These are phyloP conservation scores for Crocodylus rhombifer DNA, from an alignment of 2,797 vertebrate genomes.

Conservation along the genomic window DNA sequence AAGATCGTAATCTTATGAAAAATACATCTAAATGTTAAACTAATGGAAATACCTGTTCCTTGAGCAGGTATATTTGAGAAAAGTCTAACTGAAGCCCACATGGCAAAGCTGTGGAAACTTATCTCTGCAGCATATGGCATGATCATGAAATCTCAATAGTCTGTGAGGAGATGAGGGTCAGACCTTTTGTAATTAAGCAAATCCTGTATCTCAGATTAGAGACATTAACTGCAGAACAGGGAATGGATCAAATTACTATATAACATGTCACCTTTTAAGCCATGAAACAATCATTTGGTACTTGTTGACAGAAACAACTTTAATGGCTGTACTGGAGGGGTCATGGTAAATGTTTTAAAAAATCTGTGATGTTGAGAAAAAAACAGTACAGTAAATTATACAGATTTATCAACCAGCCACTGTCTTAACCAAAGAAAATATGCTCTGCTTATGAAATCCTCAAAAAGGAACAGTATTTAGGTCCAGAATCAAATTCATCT, in stretches of 20 bases:
- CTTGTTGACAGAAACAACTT: not conserved
- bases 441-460: not conserved
- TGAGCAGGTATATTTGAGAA: not conserved
- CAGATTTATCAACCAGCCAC: not conserved
- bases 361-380: not conserved
- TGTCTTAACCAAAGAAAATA: not conserved
- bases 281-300: not conserved
- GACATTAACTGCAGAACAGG: not conserved
- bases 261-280: not conserved
- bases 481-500: not conserved
- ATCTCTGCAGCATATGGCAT: accelerated
- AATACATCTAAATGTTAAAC: not conserved
- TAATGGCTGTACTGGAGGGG: not conserved
- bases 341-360: not conserved
- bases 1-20: not conserved
- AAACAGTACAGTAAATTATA: too few relatives aligned
- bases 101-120: not conserved
- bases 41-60: not conserved
- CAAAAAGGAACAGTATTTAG: not conserved
- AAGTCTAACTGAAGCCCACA: not conserved
- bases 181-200: not conserved
- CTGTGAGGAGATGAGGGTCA: not conserved
- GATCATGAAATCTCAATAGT: not conserved
- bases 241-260: not conserved
- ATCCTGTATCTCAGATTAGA: not conserved